Percentiles rank a stretch among this genome's conserved stretches.
These are phyloP conservation scores for Lissocephala sabroskyi DNA, from an alignment of 2,888 invertebrate genomes.

Conservation along the genomic window DNA sequence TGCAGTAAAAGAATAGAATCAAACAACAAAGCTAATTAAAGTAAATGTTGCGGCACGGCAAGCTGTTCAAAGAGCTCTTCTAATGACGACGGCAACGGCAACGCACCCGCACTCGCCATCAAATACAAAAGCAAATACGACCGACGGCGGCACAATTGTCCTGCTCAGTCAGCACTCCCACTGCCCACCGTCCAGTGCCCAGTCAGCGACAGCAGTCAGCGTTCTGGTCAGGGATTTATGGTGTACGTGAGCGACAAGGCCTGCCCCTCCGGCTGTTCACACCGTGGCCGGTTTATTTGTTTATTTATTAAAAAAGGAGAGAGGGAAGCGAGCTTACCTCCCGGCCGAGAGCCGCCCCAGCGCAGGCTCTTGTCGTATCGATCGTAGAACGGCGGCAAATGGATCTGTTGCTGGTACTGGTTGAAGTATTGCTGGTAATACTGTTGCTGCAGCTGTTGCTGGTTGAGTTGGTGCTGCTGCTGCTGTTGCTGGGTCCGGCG, in stretches of 20 bases:
- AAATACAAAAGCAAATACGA: too few species aligned
- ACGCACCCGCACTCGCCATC: constrained; percentile 2
- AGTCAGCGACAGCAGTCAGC: background rate
- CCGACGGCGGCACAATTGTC: constrained; percentile 18
- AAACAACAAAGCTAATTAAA: constrained; percentile 40
- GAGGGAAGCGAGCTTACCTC: constrained; percentile 33
- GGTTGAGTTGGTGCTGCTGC: constrained; percentile 53
- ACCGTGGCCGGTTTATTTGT: background rate
- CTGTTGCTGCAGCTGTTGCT: constrained; percentile 56
- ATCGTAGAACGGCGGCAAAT: constrained; percentile 61
- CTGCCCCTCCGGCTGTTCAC: background rate
- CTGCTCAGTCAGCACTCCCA: constrained; percentile 9
- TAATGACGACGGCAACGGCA: background rate
- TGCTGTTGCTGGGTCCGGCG: constrained; percentile 69
- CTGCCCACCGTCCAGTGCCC: background rate
- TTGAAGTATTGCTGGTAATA: constrained; percentile 61
- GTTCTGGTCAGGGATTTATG: background rate
- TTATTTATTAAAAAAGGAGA: constrained; percentile 12
- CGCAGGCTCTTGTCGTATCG: constrained; percentile 70
- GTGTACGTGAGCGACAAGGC: background rate
- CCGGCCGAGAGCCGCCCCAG: constrained; percentile 58
- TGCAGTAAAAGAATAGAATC: constrained; percentile 38
- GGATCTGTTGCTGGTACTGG: constrained; percentile 58
- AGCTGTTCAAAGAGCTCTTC: background rate
- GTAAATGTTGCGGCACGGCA: constrained; percentile 24